phyloP scores from a whole-genome alignment of 2,113 vertebrate genomes.

The Labeo catla region DNA sequence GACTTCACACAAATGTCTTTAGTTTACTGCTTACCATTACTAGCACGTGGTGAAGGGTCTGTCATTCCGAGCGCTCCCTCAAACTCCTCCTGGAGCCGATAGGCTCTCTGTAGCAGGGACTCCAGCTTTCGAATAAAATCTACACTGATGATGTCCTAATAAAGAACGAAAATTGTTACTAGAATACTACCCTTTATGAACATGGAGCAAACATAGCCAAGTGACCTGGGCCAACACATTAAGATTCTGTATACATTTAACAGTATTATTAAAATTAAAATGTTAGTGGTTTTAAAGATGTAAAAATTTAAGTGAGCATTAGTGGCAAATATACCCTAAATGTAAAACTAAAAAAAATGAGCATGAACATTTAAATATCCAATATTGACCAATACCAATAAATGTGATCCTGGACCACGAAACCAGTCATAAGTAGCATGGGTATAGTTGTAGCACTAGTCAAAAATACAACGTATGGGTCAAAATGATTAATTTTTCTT shows the following conservation, averaged over 20 bases:
- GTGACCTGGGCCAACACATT: not conserved
- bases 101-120: slow-evolving; percentile 90
- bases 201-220: not conserved
- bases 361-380: not conserved
- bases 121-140: slow-evolving; percentile 96
- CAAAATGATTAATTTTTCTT: too few species aligned
- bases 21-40: slow-evolving; percentile 61
- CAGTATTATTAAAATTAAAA: too few species aligned
- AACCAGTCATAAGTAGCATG: too few species aligned
- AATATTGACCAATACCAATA: not conserved
- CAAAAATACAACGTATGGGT: too few species aligned
- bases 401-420: too few species aligned
- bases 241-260: not conserved
- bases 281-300: not conserved
- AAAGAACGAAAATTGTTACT: not conserved
- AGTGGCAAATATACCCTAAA: not conserved
- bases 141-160: slow-evolving; percentile 89
- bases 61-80: slow-evolving; percentile 86
- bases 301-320: too few species aligned
- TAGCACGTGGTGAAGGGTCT: slow-evolving; percentile 80
- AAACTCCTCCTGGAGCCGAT: slow-evolving; percentile 95
- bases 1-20: not conserved
- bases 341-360: not conserved
- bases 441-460: too few species aligned
- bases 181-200: not conserved